phyloP scores from a whole-genome alignment of 2,113 vertebrate species.

The Cinclus cinclus region DNA sequence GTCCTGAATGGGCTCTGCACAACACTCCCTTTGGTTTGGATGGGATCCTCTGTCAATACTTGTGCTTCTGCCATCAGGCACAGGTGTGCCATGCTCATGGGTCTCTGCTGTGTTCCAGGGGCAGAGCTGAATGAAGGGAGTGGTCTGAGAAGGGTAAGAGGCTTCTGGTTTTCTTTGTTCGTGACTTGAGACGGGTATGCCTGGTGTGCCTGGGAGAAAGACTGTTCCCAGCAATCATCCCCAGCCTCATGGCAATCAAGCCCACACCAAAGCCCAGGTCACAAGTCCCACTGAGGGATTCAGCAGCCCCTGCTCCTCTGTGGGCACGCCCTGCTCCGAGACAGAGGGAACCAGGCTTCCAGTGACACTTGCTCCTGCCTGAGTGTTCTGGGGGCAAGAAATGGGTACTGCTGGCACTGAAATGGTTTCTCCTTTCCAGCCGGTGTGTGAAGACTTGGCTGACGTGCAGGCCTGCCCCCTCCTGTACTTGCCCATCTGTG shows the following conservation, averaged over 20 bases:
- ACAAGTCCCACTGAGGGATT: background rate
- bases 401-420: background rate
- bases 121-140: background rate
- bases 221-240: background rate
- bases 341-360: background rate
- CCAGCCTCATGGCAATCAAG: background rate
- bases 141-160: slow-evolving; percentile 26
- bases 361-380: background rate
- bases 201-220: background rate
- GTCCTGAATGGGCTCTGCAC: background rate
- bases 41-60: background rate
- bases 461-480: slow-evolving; percentile 69
- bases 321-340: accelerated
- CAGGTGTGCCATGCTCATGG: accelerated
- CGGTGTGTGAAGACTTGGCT: background rate
- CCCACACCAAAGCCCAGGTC: background rate
- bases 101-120: slow-evolving; percentile 36
- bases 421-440: slow-evolving; percentile 7
- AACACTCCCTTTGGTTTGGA: background rate
- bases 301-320: background rate
- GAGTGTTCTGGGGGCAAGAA: background rate
- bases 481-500: slow-evolving; percentile 78
- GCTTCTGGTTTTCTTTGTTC: background rate
- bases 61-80: accelerated
- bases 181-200: background rate